Percentiles rank a stretch among this genome's conserved stretches.
These are phyloP conservation scores for Lagorchestes hirsutus DNA, from an alignment of 2,797 vertebrate species.

Conservation along the genomic window DNA sequence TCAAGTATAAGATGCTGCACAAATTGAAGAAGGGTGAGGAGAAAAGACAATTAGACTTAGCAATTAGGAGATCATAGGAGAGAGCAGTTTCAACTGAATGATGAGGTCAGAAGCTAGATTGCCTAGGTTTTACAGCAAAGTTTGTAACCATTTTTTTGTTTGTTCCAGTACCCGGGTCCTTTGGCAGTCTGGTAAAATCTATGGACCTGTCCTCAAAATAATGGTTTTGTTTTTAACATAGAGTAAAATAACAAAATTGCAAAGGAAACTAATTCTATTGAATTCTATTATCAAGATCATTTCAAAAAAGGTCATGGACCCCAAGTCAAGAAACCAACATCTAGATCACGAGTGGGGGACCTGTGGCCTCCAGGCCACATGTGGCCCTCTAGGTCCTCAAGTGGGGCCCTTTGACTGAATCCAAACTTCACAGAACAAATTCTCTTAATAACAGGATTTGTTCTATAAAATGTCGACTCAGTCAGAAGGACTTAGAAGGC, in stretches of 20 bases:
- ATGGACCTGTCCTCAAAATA: not conserved
- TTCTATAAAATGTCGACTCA: too few relatives aligned
- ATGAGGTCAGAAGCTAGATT: not conserved
- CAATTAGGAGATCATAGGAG: not conserved
- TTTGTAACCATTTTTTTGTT: not conserved
- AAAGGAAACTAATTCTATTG: not conserved
- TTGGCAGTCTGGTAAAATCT: not conserved
- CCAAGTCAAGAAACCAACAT: not conserved
- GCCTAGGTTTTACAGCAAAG: not conserved
- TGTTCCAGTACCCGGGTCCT: not conserved
- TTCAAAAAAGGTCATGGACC: not conserved
- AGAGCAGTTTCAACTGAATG: not conserved
- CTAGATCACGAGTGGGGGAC: too few relatives aligned
- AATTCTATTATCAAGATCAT: not conserved
- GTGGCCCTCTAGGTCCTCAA: too few relatives aligned
- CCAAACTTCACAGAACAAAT: too few relatives aligned
- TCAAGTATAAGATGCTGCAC: not conserved
- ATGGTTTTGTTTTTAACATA: not conserved
- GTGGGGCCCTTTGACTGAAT: too few relatives aligned
- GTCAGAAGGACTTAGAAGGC: too few relatives aligned
- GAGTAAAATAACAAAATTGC: not conserved
- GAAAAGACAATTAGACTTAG: not conserved
- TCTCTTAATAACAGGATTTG: too few relatives aligned
- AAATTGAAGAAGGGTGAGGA: not conserved
- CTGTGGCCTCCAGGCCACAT: too few relatives aligned